These are phyloP conservation scores for Berghia stephanieae DNA, from an alignment of 1,140 invertebrate species.

Conservation along the genomic window DNA sequence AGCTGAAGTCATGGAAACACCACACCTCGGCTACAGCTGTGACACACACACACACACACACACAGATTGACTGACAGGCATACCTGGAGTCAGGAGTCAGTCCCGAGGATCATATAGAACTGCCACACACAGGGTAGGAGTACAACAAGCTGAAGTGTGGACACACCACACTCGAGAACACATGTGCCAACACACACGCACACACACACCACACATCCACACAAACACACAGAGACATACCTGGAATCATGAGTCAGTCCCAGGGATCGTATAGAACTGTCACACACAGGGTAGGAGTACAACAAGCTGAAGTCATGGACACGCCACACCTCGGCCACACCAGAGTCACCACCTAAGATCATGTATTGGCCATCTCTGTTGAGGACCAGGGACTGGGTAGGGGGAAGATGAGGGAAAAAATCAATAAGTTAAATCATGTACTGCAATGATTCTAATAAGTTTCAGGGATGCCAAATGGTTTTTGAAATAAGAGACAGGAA, in stretches of 20 bases:
- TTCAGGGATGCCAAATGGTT: too few relatives aligned
- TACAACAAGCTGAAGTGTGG: slow-evolving; percentile 94
- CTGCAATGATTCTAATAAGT: too few relatives aligned
- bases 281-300: slow-evolving; percentile 96
- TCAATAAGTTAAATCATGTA: too few relatives aligned
- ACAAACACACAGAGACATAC: slow-evolving; percentile 76
- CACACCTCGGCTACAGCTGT: slow-evolving; percentile 98
- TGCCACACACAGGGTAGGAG: slow-evolving; percentile 95
- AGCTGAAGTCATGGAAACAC: slow-evolving; percentile 95
- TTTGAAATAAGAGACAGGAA: too few relatives aligned
- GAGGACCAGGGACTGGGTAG: slow-evolving; percentile 84
- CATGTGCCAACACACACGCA: too few relatives aligned
- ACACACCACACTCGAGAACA: slow-evolving; percentile 98
- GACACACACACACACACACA: neutral
- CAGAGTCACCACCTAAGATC: slow-evolving; percentile 91
- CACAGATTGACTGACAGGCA: slow-evolving; percentile 58
- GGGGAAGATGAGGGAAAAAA: neutral
- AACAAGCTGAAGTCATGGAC: slow-evolving; percentile 95
- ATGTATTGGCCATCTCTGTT: slow-evolving; percentile 98
- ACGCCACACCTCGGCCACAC: slow-evolving; percentile 97
- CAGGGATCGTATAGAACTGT: slow-evolving; percentile 89
- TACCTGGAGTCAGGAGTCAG: slow-evolving; percentile 97
- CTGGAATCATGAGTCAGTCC: slow-evolving; percentile 97
- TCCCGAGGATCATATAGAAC: slow-evolving; percentile 88
- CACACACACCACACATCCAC: too few relatives aligned